Percentiles rank a stretch among this genome's conserved stretches.
phyloP scores from a whole-genome alignment of 2,113 vertebrate genomes.

The Suricata suricatta region DNA sequence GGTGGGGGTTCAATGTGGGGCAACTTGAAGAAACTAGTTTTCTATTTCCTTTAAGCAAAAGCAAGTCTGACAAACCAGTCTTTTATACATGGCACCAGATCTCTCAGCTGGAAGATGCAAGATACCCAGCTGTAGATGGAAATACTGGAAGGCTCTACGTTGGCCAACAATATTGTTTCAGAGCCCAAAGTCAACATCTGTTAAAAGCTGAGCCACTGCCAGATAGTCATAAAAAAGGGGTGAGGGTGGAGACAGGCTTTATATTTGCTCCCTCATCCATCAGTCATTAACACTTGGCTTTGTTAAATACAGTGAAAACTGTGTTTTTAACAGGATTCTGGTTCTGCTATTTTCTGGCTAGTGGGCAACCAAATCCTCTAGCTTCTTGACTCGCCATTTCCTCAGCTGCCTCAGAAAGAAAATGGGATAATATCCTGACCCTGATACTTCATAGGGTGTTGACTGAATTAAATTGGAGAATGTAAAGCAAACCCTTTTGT shows the following conservation, averaged over 20 bases:
- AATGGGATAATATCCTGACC: background rate
- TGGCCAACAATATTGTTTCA: slow-evolving; percentile 48
- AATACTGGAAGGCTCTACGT: background rate
- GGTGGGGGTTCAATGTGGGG: background rate
- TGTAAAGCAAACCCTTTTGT: background rate
- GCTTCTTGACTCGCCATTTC: background rate
- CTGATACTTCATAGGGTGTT: background rate
- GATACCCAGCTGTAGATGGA: background rate
- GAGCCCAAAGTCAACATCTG: slow-evolving; percentile 70
- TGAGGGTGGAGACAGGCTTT: slow-evolving; percentile 42
- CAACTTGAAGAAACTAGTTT: background rate
- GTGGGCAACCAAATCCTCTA: background rate
- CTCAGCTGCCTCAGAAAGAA: slow-evolving; percentile 25
- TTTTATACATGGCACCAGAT: background rate
- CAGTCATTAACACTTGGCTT: slow-evolving; percentile 53
- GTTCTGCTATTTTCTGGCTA: slow-evolving; percentile 23
- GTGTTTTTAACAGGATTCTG: slow-evolving; percentile 42
- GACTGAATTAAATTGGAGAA: background rate
- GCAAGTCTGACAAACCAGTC: background rate
- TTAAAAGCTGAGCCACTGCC: slow-evolving; percentile 39
- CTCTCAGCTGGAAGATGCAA: slow-evolving; percentile 26
- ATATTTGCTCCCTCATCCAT: slow-evolving; percentile 20
- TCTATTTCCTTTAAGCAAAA: slow-evolving; percentile 9
- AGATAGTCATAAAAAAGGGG: slow-evolving; percentile 55
- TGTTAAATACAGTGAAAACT: slow-evolving; percentile 54